A percentile compares a stretch with the other conserved stretches of the same genome.
phyloP scores from a whole-genome alignment of 2,113 vertebrate genomes.

The Antigone vipio region DNA sequence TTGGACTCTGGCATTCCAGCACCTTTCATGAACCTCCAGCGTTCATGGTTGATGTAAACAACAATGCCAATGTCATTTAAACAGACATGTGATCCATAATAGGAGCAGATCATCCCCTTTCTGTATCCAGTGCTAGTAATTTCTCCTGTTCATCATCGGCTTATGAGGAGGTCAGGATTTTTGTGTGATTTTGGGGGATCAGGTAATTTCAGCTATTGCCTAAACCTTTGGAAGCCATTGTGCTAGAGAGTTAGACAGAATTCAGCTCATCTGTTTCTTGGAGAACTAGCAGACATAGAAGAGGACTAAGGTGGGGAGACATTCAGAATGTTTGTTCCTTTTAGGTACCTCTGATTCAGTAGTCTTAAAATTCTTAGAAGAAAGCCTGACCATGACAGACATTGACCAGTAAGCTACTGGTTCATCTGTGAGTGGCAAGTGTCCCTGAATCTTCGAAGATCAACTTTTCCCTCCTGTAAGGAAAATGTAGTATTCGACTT shows the following conservation, averaged over 20 bases:
- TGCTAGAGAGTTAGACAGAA: neutral
- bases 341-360: neutral
- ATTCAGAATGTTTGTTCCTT: neutral
- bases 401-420: neutral
- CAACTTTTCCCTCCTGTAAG: neutral
- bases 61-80: neutral
- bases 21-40: neutral
- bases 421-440: neutral
- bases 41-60: neutral
- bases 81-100: rapidly evolving
- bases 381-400: neutral
- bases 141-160: neutral
- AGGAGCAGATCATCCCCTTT: neutral
- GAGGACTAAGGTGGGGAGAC: neutral
- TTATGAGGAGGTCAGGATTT: neutral
- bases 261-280: neutral
- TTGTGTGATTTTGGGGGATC: neutral
- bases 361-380: neutral
- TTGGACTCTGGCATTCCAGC: neutral
- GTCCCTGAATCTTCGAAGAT: neutral
- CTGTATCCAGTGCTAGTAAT: neutral
- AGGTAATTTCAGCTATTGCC: neutral
- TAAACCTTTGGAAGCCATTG: neutral
- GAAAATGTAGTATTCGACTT: neutral
- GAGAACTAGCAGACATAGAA: neutral